phyloP scores from a whole-genome alignment of 2,113 vertebrate genomes.

The Martes martes region DNA sequence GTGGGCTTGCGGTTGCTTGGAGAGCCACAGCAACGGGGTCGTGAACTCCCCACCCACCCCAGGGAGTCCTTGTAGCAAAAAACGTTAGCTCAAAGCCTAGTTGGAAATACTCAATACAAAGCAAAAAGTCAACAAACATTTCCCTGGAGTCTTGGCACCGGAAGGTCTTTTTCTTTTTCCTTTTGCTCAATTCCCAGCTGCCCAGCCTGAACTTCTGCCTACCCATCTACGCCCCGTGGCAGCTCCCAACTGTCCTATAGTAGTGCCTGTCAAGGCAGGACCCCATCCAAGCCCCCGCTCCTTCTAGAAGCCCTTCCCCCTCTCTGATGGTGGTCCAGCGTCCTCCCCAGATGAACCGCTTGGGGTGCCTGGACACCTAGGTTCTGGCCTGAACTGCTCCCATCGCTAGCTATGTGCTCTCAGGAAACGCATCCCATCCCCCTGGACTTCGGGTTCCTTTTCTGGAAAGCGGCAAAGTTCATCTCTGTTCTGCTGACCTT shows the following conservation, averaged over 20 bases:
- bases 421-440: not conserved
- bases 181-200: conserved; percentile 67
- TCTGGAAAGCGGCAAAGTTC: not conserved
- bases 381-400: not conserved
- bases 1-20: conserved; percentile 6
- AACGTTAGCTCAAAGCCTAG: conserved; percentile 62
- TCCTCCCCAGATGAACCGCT: not conserved
- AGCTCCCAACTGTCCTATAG: not conserved
- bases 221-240: not conserved
- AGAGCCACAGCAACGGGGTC: not conserved
- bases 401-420: not conserved
- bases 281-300: accelerated
- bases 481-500: not conserved
- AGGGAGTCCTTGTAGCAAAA: conserved; percentile 22
- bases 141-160: conserved; percentile 62
- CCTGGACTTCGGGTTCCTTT: not conserved
- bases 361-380: not conserved
- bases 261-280: not conserved
- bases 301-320: not conserved
- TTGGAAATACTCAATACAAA: conserved; percentile 56
- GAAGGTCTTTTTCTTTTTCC: conserved; percentile 45
- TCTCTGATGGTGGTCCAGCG: not conserved
- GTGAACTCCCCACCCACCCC: conserved; percentile 1
- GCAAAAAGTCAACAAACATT: conserved; percentile 66
- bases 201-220: conserved; percentile 67